Evolutionary conservation across 1,140 invertebrate genomes (phyloP).

Genomic region (Mycetomoellerius zeteki): DNA sequence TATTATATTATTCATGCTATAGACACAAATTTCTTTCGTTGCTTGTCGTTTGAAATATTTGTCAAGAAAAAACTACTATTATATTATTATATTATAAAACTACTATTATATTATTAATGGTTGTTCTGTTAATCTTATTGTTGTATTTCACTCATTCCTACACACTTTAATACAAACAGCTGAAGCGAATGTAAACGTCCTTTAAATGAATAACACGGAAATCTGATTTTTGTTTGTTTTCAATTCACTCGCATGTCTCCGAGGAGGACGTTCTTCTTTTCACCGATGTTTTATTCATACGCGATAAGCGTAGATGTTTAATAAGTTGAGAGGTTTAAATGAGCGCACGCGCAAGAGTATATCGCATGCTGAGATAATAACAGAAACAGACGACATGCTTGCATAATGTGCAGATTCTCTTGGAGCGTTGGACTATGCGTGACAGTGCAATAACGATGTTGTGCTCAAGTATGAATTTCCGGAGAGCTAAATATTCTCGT

Average conservation of each 20-base stretch:
- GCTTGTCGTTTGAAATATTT: background rate
- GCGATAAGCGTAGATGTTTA: slow-evolving; percentile 41
- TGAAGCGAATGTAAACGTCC: slow-evolving; percentile 7
- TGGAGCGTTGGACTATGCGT: slow-evolving; percentile 3
- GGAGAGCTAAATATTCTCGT: slow-evolving; percentile 41
- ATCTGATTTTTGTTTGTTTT: slow-evolving; percentile 39
- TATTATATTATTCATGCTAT: background rate
- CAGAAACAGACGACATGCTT: slow-evolving; percentile 30
- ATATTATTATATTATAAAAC: background rate
- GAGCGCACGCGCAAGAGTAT: slow-evolving; percentile 24
- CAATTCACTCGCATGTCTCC: background rate
- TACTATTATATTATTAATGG: background rate
- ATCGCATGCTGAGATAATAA: slow-evolving; percentile 34
- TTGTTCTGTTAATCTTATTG: slow-evolving; percentile 6
- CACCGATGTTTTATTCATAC: slow-evolving; percentile 46
- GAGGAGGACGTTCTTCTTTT: background rate
- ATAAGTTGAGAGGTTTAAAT: slow-evolving; percentile 56
- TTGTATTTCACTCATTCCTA: background rate
- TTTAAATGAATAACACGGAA: background rate
- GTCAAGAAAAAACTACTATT: background rate
- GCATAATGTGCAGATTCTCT: slow-evolving; percentile 51
- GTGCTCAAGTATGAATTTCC: slow-evolving; percentile 31
- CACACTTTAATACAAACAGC: background rate
- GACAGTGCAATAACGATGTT: slow-evolving; percentile 46
- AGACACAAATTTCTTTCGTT: background rate